These are phyloP conservation scores for Carabus problematicus DNA, from an alignment of 2,888 invertebrate genomes.

Conservation along the genomic window DNA sequence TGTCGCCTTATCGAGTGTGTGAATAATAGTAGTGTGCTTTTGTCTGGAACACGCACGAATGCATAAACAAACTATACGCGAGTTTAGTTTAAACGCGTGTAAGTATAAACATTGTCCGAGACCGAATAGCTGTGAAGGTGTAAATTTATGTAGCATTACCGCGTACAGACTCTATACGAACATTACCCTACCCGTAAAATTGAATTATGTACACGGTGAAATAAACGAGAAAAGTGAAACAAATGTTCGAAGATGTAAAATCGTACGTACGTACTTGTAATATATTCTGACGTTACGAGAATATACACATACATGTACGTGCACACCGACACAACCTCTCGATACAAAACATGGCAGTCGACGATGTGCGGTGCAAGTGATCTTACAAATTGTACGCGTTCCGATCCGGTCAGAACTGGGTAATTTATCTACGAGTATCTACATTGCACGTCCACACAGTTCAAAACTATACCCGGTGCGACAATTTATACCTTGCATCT, in stretches of 20 bases:
- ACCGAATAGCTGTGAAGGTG: conserved; percentile 18
- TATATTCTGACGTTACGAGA: background rate
- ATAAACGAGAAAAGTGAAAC: conserved; percentile 25
- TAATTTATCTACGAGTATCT: conserved; percentile 25
- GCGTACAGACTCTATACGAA: conserved; percentile 8
- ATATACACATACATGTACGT: background rate
- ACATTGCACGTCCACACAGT: conserved; percentile 16
- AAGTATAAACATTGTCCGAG: conserved; percentile 25
- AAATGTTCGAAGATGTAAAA: conserved; percentile 25
- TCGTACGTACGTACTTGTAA: conserved; percentile 17
- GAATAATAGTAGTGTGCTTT: background rate
- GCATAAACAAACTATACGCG: conserved; percentile 12
- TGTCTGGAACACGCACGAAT: conserved; percentile 12
- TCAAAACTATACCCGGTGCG: background rate
- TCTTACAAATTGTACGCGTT: conserved; percentile 14
- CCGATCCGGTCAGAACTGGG: conserved; percentile 19
- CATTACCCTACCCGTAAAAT: conserved; percentile 20
- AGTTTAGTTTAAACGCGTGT: conserved; percentile 10
- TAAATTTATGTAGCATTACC: conserved; percentile 16
- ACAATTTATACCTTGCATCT: conserved; percentile 18
- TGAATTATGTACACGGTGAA: conserved; percentile 17
- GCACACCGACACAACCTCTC: background rate
- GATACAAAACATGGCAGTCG: conserved; percentile 14
- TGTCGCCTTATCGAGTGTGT: no score
- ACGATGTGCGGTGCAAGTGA: conserved; percentile 10